These are phyloP conservation scores for Saguinus midas DNA, from an alignment of 2,113 vertebrate genomes.

Conservation along the genomic window DNA sequence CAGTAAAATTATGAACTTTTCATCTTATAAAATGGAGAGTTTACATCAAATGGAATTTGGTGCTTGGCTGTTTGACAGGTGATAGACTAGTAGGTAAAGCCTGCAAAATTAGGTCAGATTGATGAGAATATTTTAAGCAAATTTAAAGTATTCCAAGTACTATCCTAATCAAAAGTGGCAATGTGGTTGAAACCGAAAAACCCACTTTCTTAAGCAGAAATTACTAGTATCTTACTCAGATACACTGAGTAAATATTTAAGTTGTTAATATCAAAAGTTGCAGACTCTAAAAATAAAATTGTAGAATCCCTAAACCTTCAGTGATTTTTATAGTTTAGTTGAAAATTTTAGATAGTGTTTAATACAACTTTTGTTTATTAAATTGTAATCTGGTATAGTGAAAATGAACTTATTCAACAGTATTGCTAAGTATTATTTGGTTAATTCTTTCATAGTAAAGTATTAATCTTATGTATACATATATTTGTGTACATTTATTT, in stretches of 20 bases:
- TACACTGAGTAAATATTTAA: slow-evolving; percentile 74
- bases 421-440: neutral
- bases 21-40: slow-evolving; percentile 44
- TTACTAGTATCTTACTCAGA: slow-evolving; percentile 66
- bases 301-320: slow-evolving; percentile 34
- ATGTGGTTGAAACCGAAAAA: slow-evolving; percentile 84
- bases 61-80: slow-evolving; percentile 45
- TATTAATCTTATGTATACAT: neutral
- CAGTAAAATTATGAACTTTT: slow-evolving; percentile 38
- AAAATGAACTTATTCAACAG: slow-evolving; percentile 33
- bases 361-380: slow-evolving; percentile 44
- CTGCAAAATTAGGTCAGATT: slow-evolving; percentile 45
- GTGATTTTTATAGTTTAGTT: slow-evolving; percentile 21
- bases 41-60: slow-evolving; percentile 70
- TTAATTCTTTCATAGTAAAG: slow-evolving; percentile 43
- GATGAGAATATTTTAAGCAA: slow-evolving; percentile 53
- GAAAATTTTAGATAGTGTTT: slow-evolving; percentile 24
- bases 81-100: slow-evolving; percentile 47
- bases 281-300: slow-evolving; percentile 35
- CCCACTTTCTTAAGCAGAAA: slow-evolving; percentile 76
- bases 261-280: slow-evolving; percentile 60
- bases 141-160: slow-evolving; percentile 66
- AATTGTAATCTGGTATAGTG: slow-evolving; percentile 15
- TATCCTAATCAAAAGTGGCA: slow-evolving; percentile 70
- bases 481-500: no score